A percentile compares a stretch with the other conserved stretches of the same genome.
phyloP scores from a whole-genome alignment of 2,888 invertebrate genomes.

The Chirona hameri region DNA sequence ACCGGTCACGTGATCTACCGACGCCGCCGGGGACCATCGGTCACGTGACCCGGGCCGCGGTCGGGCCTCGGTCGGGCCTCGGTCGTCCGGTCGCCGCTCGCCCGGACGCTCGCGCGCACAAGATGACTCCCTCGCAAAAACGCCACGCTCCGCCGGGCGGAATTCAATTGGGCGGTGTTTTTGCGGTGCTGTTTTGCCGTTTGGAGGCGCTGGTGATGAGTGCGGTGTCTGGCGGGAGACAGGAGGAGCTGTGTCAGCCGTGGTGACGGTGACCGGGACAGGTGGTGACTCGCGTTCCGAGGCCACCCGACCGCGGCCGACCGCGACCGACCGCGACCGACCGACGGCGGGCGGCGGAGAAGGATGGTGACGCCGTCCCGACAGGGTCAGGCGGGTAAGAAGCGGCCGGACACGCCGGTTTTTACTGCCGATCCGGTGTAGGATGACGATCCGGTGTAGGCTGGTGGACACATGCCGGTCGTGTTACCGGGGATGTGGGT shows the following conservation, averaged over 20 bases:
- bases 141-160: background rate
- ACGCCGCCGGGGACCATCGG: background rate
- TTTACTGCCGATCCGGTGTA: background rate
- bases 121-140: background rate
- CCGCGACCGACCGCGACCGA: background rate
- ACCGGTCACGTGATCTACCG: background rate
- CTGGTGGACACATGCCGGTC: too few species aligned
- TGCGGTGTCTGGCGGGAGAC: background rate
- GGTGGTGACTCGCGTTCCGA: too few species aligned
- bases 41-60: background rate
- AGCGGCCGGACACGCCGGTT: background rate
- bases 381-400: background rate
- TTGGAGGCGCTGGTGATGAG: background rate
- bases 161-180: background rate
- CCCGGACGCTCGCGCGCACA: background rate
- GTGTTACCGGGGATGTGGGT: too few species aligned
- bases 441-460: too few species aligned
- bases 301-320: too few species aligned
- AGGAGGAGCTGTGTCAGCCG: background rate
- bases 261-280: too few species aligned
- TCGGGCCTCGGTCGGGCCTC: background rate
- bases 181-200: slow-evolving; percentile 3
- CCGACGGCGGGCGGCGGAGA: background rate
- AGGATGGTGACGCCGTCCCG: background rate
- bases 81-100: background rate